Conservation (phyloP, 1,140 invertebrate species). For the silkworm (Bombyx mori) region DNA sequence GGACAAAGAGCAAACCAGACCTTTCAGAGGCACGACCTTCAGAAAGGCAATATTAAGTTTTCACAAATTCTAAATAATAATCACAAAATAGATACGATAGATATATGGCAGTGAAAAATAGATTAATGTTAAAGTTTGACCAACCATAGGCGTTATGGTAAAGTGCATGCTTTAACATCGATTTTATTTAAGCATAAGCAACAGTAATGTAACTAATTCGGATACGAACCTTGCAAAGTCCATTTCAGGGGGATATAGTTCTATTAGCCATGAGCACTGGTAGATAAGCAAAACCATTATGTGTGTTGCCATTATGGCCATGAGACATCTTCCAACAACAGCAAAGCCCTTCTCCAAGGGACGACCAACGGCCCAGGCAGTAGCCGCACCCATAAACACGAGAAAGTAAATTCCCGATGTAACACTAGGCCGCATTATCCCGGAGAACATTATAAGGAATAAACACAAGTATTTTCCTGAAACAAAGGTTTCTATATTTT, state of each 20-base stretch:
- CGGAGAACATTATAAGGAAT: constrained; percentile 82
- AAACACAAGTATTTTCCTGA: constrained; percentile 81
- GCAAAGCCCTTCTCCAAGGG: constrained; percentile 82
- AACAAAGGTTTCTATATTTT: constrained; percentile 11
- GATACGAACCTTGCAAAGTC: constrained; percentile 74
- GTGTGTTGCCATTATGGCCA: constrained; percentile 83
- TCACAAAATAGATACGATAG: too few species aligned
- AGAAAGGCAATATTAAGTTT: too few species aligned
- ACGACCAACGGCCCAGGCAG: constrained; percentile 90
- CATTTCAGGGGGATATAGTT: constrained; percentile 78
- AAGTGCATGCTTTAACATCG: too few species aligned
- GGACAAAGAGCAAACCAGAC: too few species aligned
- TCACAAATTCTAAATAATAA: too few species aligned
- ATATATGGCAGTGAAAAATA: too few species aligned
- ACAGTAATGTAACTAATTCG: too few species aligned
- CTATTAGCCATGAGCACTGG: constrained; percentile 88
- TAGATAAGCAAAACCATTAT: constrained; percentile 85
- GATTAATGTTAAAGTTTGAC: too few species aligned
- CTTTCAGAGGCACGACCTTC: too few species aligned
- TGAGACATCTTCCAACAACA: constrained; percentile 78
- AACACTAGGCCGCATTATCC: constrained; percentile 83
- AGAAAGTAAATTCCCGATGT: constrained; percentile 89
- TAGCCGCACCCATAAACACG: constrained; percentile 86
- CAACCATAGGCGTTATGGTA: too few species aligned
- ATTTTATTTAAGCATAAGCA: too few species aligned